Percentiles rank a stretch among this genome's conserved stretches.
phyloP scores from a whole-genome alignment of 2,888 invertebrate genomes.

The Laothoe populi region DNA sequence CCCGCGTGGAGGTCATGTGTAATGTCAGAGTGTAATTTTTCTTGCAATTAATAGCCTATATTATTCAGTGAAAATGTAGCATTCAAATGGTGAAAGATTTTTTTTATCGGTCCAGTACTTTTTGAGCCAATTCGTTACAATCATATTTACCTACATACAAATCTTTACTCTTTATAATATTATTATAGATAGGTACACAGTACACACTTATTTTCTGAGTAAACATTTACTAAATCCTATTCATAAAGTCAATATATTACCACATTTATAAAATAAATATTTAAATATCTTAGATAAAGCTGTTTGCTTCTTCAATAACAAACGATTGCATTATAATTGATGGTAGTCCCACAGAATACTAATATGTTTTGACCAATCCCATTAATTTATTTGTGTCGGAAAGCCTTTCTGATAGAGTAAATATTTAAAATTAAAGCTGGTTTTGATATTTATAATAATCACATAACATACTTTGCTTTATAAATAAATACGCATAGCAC shows the following conservation, averaged over 20 bases:
- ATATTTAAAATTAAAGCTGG: background rate
- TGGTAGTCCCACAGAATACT: background rate
- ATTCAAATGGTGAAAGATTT: too few relatives aligned
- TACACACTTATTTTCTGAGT: background rate
- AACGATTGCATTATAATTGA: conserved; percentile 9
- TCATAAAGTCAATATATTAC: background rate
- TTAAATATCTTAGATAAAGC: conserved; percentile 31
- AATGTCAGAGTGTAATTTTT: too few relatives aligned
- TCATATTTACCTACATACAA: too few relatives aligned
- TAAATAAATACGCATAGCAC: too few relatives aligned
- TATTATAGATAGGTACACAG: too few relatives aligned
- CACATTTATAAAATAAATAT: background rate
- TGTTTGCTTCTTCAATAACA: conserved; percentile 39
- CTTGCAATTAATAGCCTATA: too few relatives aligned
- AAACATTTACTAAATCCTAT: conserved; percentile 2
- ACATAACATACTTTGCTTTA: too few relatives aligned
- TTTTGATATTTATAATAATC: background rate
- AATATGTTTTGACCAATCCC: background rate
- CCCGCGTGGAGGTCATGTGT: too few relatives aligned
- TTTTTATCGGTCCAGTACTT: too few relatives aligned
- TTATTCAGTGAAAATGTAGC: too few relatives aligned
- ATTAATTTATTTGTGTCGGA: background rate
- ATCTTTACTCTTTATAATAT: too few relatives aligned
- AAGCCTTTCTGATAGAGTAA: background rate
- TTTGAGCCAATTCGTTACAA: too few relatives aligned